These are phyloP conservation scores for Eudyptes chrysolophus DNA, from an alignment of 2,113 vertebrate species.

Conservation along the genomic window DNA sequence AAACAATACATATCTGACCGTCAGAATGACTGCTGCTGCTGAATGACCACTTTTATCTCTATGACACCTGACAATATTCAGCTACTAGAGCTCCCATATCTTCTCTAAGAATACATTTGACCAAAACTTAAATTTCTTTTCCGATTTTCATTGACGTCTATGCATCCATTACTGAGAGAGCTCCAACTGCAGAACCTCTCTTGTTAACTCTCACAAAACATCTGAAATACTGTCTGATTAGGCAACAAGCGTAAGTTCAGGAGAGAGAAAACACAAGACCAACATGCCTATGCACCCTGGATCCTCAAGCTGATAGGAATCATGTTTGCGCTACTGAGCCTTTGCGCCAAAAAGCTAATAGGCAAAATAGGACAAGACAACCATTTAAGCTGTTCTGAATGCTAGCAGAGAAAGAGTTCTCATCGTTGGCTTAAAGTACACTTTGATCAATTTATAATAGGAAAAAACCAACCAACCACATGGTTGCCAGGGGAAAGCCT, in stretches of 20 bases:
- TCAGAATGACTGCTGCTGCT: constrained; percentile 16
- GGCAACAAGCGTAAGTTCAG: neutral
- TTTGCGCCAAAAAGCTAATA: neutral
- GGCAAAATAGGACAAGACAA: neutral
- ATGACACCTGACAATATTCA: neutral
- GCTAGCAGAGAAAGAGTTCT: neutral
- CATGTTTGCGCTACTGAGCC: neutral
- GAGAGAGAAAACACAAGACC: neutral
- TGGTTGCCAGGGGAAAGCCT: neutral
- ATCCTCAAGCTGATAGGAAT: neutral
- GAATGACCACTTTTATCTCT: neutral
- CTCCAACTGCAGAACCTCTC: neutral
- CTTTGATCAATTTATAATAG: neutral
- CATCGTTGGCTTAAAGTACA: neutral
- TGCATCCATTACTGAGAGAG: neutral
- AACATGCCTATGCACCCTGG: neutral
- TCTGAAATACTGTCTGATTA: neutral
- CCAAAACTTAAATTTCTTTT: neutral
- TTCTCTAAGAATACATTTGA: neutral
- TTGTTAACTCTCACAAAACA: neutral
- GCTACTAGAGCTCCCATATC: neutral
- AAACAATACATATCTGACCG: neutral
- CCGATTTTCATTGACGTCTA: neutral
- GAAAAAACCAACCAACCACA: neutral
- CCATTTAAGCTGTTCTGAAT: neutral